Evolutionary conservation across 1,140 invertebrate species (phyloP).

Genomic region (Macrobrachium rosenbergii): DNA sequence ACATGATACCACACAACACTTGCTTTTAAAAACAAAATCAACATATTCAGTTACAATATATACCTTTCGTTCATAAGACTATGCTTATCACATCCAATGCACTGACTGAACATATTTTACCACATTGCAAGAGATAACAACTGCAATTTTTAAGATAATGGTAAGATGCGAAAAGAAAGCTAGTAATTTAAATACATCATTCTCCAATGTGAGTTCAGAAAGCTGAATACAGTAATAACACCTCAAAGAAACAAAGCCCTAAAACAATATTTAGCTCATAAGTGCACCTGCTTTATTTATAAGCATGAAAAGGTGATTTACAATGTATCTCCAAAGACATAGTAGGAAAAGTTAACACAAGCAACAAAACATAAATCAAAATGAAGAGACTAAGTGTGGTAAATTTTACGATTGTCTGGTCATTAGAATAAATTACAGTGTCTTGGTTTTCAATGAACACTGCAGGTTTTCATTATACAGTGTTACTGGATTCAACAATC

Average conservation of each 20-base stretch:
- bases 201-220: too few species aligned
- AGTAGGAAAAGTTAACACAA: constrained; percentile 32
- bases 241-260: too few species aligned
- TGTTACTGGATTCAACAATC: constrained; percentile 29
- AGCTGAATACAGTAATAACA: too few species aligned
- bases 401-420: constrained; percentile 54
- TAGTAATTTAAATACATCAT: too few species aligned
- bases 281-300: too few species aligned
- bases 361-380: constrained; percentile 17
- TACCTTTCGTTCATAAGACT: constrained; percentile 34
- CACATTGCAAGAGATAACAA: too few species aligned
- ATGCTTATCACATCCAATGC: not conserved
- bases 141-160: too few species aligned
- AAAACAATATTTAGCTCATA: too few species aligned
- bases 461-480: constrained; percentile 3
- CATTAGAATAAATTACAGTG: constrained; percentile 27
- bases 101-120: too few species aligned
- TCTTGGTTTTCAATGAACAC: not conserved
- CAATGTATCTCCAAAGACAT: not conserved
- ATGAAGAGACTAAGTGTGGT: constrained; percentile 29
- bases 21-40: constrained; percentile 37
- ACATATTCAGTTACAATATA: constrained; percentile 35
- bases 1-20: constrained; percentile 36
- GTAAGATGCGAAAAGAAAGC: too few species aligned
- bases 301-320: too few species aligned